Base-by-base conservation (phyloP, 2,888 invertebrate genomes). In the Rhaphigaster nebulosa region DNA sequence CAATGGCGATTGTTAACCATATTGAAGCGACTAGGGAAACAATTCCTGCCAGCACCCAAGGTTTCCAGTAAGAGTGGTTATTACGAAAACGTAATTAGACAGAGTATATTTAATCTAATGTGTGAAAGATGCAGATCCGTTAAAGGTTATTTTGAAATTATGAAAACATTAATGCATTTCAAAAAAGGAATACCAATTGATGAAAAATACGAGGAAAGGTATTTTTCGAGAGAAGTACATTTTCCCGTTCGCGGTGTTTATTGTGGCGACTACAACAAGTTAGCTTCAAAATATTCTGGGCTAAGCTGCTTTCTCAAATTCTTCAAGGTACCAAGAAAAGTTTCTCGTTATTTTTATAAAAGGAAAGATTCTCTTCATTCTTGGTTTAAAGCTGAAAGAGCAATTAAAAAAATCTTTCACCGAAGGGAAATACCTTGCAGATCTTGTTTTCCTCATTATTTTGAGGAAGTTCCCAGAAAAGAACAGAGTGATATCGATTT, bases 401-500 rank as follows among this genome's bases (percentile, higher is more conserved):
- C 5, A 18, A 65, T 70, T 20, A 20, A 20, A 34, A 70, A 70
- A 0, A 70, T 70, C 6, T 34, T 34, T 20, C 70, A 70, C 34
- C 70, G 70, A 70, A 34, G 34, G 34, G 70, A 70, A 65, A 70
- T 70, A 70, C 70, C 70, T 70, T 70, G 65, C 65, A 34, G 20
- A 70, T 70, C 34, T 70, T 70, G 70, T 70, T 70, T 70, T 5
- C 70, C 70, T 4, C 0, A 34, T 34, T 70, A 70, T 70, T 70
- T 34, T 70, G 8, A 34, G 0, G 8, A 70, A 70, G 8, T 3
- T 13, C 0, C 34, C 4, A 65, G 15, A 34, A 6, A 18, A 34
- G 65, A 70, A 34, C 18, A 13, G 18, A 20, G 38, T 70, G 34
- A 70, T 20, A 20, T 70, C 0, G 5, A 70, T 70, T 5, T 70